Conservation (phyloP, 2,113 vertebrate genomes). For the Solea senegalensis region DNA sequence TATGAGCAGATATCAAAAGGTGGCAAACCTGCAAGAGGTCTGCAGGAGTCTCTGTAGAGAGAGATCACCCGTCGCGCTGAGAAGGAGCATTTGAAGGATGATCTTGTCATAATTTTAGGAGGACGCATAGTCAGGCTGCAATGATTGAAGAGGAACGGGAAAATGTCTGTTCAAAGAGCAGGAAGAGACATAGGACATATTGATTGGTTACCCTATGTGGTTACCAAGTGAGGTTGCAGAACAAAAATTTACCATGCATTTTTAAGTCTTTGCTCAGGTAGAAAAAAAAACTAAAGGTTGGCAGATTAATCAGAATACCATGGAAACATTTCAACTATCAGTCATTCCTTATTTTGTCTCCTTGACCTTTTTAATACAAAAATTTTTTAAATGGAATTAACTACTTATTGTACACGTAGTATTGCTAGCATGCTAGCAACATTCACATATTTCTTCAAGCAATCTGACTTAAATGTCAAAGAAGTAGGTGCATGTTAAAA, state of each 20-base stretch:
- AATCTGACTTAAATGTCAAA: constrained; percentile 1
- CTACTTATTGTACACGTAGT: constrained; percentile 18
- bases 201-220: constrained; percentile 7
- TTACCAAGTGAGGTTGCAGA: constrained; percentile 10
- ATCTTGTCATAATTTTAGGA: background rate
- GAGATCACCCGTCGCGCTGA: background rate
- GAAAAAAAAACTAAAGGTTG: background rate
- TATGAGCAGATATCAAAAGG: constrained; percentile 16
- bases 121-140: background rate
- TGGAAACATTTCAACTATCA: background rate
- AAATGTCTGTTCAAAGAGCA: background rate
- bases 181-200: constrained; percentile 10
- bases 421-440: constrained; percentile 30
- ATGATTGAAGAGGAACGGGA: background rate
- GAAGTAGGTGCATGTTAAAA: constrained; percentile 36
- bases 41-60: constrained; percentile 5
- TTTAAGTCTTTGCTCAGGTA: constrained; percentile 13
- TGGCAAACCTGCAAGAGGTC: constrained; percentile 13
- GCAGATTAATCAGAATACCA: background rate
- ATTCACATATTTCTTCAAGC: constrained; percentile 1
- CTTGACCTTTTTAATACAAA: constrained; percentile 9
- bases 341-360: background rate
- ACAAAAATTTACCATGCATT: background rate
- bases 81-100: constrained; percentile 11
- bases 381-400: constrained; percentile 25